Evolutionary conservation across 2,888 invertebrate species (phyloP), one percentile per base, ranked within the genome.

Genomic region (Caenorhabditis doughertyi): DNA sequence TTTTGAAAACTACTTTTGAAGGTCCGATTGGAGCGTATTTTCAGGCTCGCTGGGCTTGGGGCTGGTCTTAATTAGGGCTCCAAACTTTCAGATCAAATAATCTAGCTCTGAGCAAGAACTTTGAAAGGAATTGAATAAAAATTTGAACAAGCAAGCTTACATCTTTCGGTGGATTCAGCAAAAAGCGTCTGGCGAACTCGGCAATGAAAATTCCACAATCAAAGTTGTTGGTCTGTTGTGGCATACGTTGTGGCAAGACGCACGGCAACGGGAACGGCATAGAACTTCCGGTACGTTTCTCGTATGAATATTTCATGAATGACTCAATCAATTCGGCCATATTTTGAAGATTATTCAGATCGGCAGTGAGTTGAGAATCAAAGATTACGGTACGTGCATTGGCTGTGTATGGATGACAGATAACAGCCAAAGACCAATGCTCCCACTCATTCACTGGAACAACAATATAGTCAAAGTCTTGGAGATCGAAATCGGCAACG

Each of bases 361-460:
- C 87, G 23, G 80, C 81, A 16, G 81, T 80, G 39, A 86, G 72
- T 70, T 88, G 87, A 44, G 89, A 89, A 58, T 90, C 90, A 79
- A 90, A 87, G 67, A 82, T 85, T 42, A 88, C 81, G 18, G 84
- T 87, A 11, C 84, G 74, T 5, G 86, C 83, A 2, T 74, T 35
- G n/a, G 70, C 49, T 18, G 84, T 85, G 85, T 85, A 89, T 21
- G 89, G 89, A 70, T 88, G 83, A 51, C 88, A 89, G 25, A 89
- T 84, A 25, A 89, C 72, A 13, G 84, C 85, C 53, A 89, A 68
- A 8, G 89, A 87, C 90, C 90, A 90, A 76, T 90, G 90, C 55
- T 89, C 89, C 87, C 87, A 87, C 62, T 89, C 89, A 60, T 89
- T 89, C 60, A 90, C 86, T 4, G 90, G 90, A 21, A 90, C 80